A percentile compares a stretch with the other conserved stretches of the same genome.
phyloP scores from a whole-genome alignment of 1,140 invertebrate genomes.

The Psilanteris sp. region DNA sequence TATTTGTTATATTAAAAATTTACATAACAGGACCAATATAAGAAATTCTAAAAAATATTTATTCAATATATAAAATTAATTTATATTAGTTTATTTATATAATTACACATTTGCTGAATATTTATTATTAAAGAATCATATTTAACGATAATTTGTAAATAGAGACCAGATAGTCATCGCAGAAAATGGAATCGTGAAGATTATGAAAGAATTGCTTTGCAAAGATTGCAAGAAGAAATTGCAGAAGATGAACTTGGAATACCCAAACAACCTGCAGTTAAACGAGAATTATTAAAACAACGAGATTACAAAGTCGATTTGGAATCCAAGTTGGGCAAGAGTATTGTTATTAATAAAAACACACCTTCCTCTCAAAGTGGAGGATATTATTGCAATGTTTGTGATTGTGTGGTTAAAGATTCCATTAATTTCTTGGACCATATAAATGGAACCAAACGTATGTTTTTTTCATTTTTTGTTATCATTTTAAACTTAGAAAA shows the following conservation, averaged over 20 bases:
- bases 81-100: too few species aligned
- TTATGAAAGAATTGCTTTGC: slow-evolving; percentile 93
- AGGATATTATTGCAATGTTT: slow-evolving; percentile 99
- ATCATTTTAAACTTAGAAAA: neutral
- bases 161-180: slow-evolving; percentile 92
- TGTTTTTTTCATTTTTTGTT: too few species aligned
- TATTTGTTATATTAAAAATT: too few species aligned
- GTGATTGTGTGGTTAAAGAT: slow-evolving; percentile 99
- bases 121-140: too few species aligned
- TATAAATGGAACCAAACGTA: slow-evolving; percentile 99
- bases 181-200: slow-evolving; percentile 98
- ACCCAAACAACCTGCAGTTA: slow-evolving; percentile 87
- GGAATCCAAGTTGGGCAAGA: slow-evolving; percentile 98
- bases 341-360: slow-evolving; percentile 98
- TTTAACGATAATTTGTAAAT: too few species aligned
- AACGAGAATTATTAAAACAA: slow-evolving; percentile 94
- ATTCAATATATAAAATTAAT: too few species aligned
- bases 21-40: too few species aligned
- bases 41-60: too few species aligned
- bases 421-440: slow-evolving; percentile 99
- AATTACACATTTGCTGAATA: too few species aligned
- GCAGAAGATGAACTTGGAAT: slow-evolving; percentile 84
- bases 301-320: slow-evolving; percentile 98
- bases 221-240: slow-evolving; percentile 87
- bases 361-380: slow-evolving; percentile 97